Base-by-base conservation (phyloP, 2,797 vertebrate species). In the Linurgus olivaceus region DNA sequence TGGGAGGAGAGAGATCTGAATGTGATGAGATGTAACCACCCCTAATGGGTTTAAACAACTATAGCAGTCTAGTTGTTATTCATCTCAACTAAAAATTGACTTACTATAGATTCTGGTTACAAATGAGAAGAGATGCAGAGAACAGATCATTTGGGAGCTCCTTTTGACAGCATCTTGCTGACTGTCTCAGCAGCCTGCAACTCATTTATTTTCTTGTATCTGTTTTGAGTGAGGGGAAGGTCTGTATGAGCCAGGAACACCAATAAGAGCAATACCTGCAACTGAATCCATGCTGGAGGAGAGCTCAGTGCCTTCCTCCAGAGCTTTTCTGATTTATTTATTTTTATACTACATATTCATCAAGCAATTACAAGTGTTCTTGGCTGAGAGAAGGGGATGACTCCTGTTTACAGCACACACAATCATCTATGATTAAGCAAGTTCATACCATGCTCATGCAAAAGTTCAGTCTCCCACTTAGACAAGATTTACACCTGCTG, bases 401-500 rank as follows among this genome's bases (percentile, higher is more conserved):
- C 54, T 96, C 50, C 84, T 92, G 75, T 89, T 96, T 93, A 93
- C 89, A 92, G 73, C 68, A 91, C 44, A 68, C 72, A 35, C 50
- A 58, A 72, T 83, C 75, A 74, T 86, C 78, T 75, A 15, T 78
- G 85, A 95, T 87, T 95, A 91, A 86, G 81, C 75, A 80, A 83
- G 75, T 76, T 92, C 68, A 62, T 92, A 61, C 31, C n/a, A 18
- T 45, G 71, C 50, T 68, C 61, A 26, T 81, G 70, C 59, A 73
- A 13, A 90, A 79, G 44, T 78, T 90, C 66, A 17, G 17, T 76
- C 79, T 92, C 67, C 70, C 77, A 59, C 40, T 58, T 6, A 63
- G 66, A 55, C 13, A 47, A 78, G 51, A 4, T 58, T 94, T 88
- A 62, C 17, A 70, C 29, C 28, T 65, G 29, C 55, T 83, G 37